These are phyloP conservation scores for Cardinalis cardinalis DNA, from an alignment of 2,113 vertebrate genomes.

Conservation along the genomic window DNA sequence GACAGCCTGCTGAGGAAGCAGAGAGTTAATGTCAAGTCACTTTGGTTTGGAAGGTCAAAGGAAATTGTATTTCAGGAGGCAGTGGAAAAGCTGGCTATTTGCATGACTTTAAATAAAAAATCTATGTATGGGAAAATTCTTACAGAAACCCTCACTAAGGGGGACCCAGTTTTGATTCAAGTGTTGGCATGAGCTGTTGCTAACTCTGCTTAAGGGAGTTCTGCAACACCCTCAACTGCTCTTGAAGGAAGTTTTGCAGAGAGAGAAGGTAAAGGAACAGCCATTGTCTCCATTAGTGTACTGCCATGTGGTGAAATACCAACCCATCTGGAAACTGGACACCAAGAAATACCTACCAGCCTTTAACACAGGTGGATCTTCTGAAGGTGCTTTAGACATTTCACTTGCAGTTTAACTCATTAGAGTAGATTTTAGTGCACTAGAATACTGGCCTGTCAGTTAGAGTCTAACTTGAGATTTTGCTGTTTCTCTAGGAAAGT, in stretches of 20 bases:
- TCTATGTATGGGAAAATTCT: not conserved
- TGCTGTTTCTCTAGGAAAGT: not conserved
- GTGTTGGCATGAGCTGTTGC: not conserved
- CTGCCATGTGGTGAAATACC: not conserved
- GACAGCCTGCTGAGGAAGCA: not conserved
- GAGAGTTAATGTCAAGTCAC: not conserved
- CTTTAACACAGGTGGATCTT: not conserved
- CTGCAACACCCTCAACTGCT: not conserved
- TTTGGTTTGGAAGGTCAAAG: not conserved
- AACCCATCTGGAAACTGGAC: not conserved
- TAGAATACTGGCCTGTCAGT: not conserved
- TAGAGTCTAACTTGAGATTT: not conserved
- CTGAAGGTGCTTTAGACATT: not conserved
- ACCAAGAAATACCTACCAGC: not conserved
- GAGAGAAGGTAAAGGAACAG: not conserved
- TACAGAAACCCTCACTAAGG: not conserved
- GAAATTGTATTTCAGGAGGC: not conserved
- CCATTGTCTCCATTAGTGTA: not conserved
- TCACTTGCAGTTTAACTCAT: not conserved
- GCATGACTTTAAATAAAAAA: not conserved
- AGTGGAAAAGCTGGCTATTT: not conserved
- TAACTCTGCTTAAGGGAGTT: not conserved
- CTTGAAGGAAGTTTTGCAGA: not conserved
- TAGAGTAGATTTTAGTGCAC: not conserved
- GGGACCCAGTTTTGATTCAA: not conserved